Base-by-base conservation (phyloP, 2,888 invertebrate species). In the Leptodirus hochenwartii region DNA sequence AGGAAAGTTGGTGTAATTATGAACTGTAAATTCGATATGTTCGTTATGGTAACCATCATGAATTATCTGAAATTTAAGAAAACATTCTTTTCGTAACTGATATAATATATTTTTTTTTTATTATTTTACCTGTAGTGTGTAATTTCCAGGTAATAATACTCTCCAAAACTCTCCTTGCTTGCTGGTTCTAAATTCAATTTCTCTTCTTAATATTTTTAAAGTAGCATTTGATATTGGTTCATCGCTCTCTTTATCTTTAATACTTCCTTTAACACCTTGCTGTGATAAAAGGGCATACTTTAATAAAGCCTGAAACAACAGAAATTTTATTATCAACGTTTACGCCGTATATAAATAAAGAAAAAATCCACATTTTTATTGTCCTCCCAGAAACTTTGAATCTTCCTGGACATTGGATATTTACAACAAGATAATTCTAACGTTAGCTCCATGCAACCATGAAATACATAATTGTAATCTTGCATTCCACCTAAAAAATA, bases 391-490 rank as follows among this genome's bases (percentile, higher is more conserved):
- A 64, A 59, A 17, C 45, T 41, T 4, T 53, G 49, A 17, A 74
- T 48, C 35, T 64, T 49, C 1, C 46, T 41, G 2, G 57, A 53
- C 5, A 41, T 41, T 1, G 74, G 74, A 45, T 63, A 72, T 51
- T 75, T 74, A 46, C 73, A 74, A 47, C 74, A 74, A 1, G 69
- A 66, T 32, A 74, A 55, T 46, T 74, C 74, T 23, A 75, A 44
- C 0, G 72, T 72, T 3, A 73, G 46, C 47, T 73, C 73, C 66
- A 74, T 66, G 39, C 68, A 69, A 4, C 72, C 71, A 38, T 62
- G 64, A 47, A 58, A 55, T 10, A 65, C 59, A 44, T 75, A 75
- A 48, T 72, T 72, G 48, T 68, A 74, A 47, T 75, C 74, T 47
- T 72, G 71, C 72, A 74, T 73, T 15, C 54, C 51, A 30, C 69